Base-by-base conservation (phyloP, 2,113 vertebrate genomes). In the Ptychochromis oligacanthus region DNA sequence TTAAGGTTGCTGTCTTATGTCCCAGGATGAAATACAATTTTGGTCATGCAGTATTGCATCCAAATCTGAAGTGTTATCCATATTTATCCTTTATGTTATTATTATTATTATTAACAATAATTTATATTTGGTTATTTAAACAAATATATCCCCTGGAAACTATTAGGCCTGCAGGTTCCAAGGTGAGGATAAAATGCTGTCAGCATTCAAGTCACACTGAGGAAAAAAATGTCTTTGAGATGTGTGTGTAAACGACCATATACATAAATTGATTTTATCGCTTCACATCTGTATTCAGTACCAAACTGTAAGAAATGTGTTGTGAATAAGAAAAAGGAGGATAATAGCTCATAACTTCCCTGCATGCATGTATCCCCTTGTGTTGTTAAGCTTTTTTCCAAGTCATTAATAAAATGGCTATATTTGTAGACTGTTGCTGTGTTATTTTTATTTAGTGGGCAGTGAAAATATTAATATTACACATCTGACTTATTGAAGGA, bases 331-430 rank as follows among this genome's bases (percentile, higher is more conserved):
- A 89, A 88, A 84, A 83, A 86, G 85, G 90, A 89, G 82, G 88
- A 81, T 80, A 88, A 86, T 90, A 86, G 90, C 90, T 93, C 89
- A 90, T 90, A 90, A 87, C 89, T 91, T 93, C 88, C 93, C 89
- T 95, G 95, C 94, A 95, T 96, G 95, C 92, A 91, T 95, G 93
- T 95, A 95, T 89, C 89, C 91, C 91, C 88, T 89, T 93, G 90
- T 95, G 93, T 94, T 94, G 92, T 91, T 94, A 81, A 90, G 84
- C 89, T 88, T 95, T 93, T 94, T 93, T 92, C 86, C 75, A 89
- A 94, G 95, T 96, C 95, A 93, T 95, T 95, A 96, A 96, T 96
- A 96, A 96, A 96, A 95, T 95, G 95, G 90, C 95, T 95, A 95
- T 95, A 96, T 96, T 96, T 96, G 94, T 95, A 96, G 79, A 89